Evolutionary conservation across 2,888 invertebrate species (phyloP).

Genomic region (Acanthosoma haemorrhoidale): DNA sequence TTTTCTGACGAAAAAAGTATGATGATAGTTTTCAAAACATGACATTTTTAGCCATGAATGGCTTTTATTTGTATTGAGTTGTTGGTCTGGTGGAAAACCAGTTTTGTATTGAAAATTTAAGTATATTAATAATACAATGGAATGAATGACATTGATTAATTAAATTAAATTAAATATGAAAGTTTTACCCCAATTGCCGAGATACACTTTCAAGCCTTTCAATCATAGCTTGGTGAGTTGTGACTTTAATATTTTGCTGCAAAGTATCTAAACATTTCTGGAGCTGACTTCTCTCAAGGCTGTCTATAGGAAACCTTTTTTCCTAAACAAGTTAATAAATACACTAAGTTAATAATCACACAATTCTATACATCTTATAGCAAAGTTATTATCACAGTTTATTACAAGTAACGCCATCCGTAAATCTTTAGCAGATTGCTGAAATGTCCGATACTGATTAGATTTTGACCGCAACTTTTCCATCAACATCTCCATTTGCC

Average conservation of each 20-base stretch:
- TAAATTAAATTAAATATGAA: too few relatives aligned
- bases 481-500: conserved; percentile 84
- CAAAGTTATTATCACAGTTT: background rate
- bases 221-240: conserved; percentile 82
- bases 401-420: conserved; percentile 78
- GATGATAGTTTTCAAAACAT: too few relatives aligned
- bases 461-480: conserved; percentile 82
- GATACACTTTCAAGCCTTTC: conserved; percentile 87
- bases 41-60: background rate
- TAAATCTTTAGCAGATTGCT: conserved; percentile 81
- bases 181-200: conserved; percentile 71
- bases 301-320: conserved; percentile 81
- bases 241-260: conserved; percentile 90
- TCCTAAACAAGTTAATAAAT: conserved; percentile 55
- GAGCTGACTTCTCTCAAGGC: conserved; percentile 74
- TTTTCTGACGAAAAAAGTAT: too few relatives aligned
- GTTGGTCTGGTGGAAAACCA: too few relatives aligned
- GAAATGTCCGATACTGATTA: conserved; percentile 71
- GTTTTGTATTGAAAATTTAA: too few relatives aligned
- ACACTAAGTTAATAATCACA: background rate
- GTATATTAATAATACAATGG: too few relatives aligned
- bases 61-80: too few relatives aligned
- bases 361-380: background rate
- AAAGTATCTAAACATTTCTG: conserved; percentile 87
- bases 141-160: too few relatives aligned